Conservation (phyloP, 2,797 vertebrate genomes). For the Tympanoctomys barrerae region DNA sequence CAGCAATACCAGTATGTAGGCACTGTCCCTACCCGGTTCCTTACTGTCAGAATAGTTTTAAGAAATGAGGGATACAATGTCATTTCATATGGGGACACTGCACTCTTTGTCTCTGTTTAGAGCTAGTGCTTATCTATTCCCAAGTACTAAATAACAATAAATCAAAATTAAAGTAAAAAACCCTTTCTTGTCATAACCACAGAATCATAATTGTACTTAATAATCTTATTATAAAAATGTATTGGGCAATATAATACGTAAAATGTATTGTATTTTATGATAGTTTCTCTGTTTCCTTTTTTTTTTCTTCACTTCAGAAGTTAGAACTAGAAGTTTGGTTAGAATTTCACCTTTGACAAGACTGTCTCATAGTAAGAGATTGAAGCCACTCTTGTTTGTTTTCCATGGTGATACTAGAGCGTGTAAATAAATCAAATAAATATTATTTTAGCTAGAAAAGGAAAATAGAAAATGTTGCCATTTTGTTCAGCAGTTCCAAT, state of each 20-base stretch:
- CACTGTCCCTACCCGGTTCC: neutral
- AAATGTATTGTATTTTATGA: conserved; percentile 14
- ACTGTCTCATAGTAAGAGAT: neutral
- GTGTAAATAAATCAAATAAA: neutral
- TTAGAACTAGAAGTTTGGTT: neutral
- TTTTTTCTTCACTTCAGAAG: conserved; percentile 33
- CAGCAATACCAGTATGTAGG: neutral
- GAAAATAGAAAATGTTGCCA: neutral
- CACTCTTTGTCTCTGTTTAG: neutral
- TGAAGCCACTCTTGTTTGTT: neutral
- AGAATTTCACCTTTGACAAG: conserved; percentile 43
- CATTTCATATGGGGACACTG: conserved; percentile 19
- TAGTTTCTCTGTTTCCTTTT: conserved; percentile 13
- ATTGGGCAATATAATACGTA: neutral
- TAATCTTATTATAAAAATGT: conserved; percentile 20
- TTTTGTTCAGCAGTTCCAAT: neutral
- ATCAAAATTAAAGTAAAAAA: too few species aligned
- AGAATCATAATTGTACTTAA: neutral
- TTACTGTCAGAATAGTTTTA: neutral
- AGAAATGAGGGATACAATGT: neutral
- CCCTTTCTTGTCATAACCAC: neutral
- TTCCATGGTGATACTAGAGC: neutral
- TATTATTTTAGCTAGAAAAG: neutral
- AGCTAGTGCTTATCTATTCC: too few species aligned
- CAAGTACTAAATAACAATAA: too few species aligned